Percentiles rank a stretch among this genome's conserved stretches.
Evolutionary conservation across 2,113 vertebrate species (phyloP).

Genomic region (Stegastes partitus): DNA sequence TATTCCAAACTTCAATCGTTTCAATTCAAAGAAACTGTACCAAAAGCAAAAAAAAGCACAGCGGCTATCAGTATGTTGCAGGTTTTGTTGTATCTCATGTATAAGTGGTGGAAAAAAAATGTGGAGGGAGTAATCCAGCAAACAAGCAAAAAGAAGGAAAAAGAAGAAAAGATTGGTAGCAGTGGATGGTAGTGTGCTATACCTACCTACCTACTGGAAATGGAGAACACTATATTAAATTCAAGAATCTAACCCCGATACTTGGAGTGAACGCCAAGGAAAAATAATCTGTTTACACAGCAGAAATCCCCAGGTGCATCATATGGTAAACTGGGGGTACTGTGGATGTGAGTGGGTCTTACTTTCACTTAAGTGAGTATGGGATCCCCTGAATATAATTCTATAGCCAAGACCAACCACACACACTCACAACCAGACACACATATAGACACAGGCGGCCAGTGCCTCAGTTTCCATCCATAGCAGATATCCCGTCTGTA

Average conservation of each 20-base stretch:
- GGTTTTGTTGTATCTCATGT: background rate
- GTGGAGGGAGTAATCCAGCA: background rate
- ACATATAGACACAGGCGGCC: background rate
- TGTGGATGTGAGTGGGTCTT: constrained; percentile 33
- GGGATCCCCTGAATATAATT: constrained; percentile 30
- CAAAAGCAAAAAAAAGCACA: background rate
- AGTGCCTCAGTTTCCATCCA: constrained; percentile 45
- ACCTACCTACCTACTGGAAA: background rate
- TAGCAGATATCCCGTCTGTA: constrained; percentile 25
- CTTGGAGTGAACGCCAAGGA: background rate
- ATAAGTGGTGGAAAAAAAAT: background rate
- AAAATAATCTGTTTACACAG: constrained; percentile 41
- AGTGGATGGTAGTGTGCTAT: background rate
- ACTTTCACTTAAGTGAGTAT: constrained; percentile 30
- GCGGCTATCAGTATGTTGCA: background rate
- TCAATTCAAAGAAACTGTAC: background rate
- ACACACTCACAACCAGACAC: background rate
- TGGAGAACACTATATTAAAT: constrained; percentile 3
- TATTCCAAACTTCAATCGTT: background rate
- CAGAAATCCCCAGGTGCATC: constrained; percentile 25
- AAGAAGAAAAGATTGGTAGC: background rate
- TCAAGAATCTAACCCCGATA: background rate
- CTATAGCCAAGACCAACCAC: constrained; percentile 7
- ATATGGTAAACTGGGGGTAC: constrained; percentile 21
- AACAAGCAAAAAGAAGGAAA: constrained; percentile 1